Evolutionary conservation across 2,113 vertebrate species (phyloP), one percentile per base, ranked within the genome.

Genomic region (Corapipo altera): DNA sequence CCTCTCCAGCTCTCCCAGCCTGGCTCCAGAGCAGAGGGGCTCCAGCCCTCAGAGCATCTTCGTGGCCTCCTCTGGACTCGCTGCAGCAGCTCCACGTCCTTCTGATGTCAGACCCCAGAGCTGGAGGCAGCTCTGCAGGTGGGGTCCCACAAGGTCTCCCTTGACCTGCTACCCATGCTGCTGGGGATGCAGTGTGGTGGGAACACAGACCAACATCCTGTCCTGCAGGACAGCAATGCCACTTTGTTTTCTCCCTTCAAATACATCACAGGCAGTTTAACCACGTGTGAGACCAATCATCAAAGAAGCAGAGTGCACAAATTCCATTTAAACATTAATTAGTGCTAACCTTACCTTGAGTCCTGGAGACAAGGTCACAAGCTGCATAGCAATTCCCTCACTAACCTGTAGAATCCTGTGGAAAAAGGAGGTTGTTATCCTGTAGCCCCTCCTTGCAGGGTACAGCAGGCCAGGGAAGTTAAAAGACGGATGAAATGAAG

Each of bases 381-480:
- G 70, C 78, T 61, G 66, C 28, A 1, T 2, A 4, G 57, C 14
- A 26, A 2, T 61, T 73, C 61, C 69, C 9, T 70, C 37, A 15
- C 27, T 17, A 28, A 26, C 5, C 26, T 27, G 9, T 3, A 5
- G 71, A 59, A 8, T 90, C 16, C 61, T 16, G 22, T 44, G 71
- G 72, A 15, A 44, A 27, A 64, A 39, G 16, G 62, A 64, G 39
- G 37, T 65, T 33, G 48, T 33, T 52, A 1, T 23, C 48, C 82
- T 84, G 75, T 10, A 76, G 90, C 75, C 78, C 35, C 61, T 91
- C 64, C 90, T 81, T 41, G 79, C 32, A 33, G 85, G 69, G 73
- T 11, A 27, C 77, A 44, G 2, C 14, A 48, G 76, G 77, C 61
- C 52, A 41, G 84, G 70, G 26, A 52, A 76, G 54, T 59, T 43